These are phyloP conservation scores for Eptesicus fuscus DNA, from an alignment of 2,113 vertebrate genomes.

Conservation along the genomic window DNA sequence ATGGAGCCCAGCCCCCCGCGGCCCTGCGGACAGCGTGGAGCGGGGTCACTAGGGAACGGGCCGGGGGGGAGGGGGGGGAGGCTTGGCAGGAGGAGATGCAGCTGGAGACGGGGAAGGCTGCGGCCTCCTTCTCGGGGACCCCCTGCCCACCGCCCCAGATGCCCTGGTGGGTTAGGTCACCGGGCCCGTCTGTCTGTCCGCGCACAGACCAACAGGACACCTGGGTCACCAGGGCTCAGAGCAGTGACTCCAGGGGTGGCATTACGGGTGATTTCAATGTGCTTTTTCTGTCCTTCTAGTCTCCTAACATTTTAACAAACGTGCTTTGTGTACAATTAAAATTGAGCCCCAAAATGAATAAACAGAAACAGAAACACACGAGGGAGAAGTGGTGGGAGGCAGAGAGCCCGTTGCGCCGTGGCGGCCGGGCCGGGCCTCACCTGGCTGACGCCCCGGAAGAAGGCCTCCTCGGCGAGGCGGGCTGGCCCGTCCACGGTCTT, in stretches of 20 bases:
- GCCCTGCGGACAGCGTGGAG: conserved; percentile 82
- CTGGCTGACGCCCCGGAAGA: conserved; percentile 93
- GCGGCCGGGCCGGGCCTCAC: conserved; percentile 72
- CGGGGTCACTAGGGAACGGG: not conserved
- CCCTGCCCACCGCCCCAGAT: not conserved
- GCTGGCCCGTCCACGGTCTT: conserved; percentile 97
- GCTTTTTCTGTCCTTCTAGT: not conserved
- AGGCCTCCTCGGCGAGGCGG: conserved; percentile 95
- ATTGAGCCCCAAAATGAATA: not conserved
- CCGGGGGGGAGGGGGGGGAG: not conserved
- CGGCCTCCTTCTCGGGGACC: not conserved
- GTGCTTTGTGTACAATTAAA: not conserved
- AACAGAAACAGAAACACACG: not conserved
- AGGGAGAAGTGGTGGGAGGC: not conserved
- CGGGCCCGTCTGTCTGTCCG: no score
- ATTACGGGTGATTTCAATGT: not conserved
- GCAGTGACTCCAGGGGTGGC: not conserved
- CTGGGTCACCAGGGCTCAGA: not conserved
- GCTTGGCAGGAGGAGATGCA: not conserved
- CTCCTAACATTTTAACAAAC: not conserved
- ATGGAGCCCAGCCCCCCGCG: conserved; percentile 94
- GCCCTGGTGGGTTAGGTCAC: not conserved
- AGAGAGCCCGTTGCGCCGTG: rapidly evolving
- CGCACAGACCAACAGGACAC: not conserved
- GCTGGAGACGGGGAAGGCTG: not conserved